Evolutionary conservation across 2,888 invertebrate species (phyloP), one percentile per base, ranked within the genome.

Genomic region (Pasiphila rectangulata): DNA sequence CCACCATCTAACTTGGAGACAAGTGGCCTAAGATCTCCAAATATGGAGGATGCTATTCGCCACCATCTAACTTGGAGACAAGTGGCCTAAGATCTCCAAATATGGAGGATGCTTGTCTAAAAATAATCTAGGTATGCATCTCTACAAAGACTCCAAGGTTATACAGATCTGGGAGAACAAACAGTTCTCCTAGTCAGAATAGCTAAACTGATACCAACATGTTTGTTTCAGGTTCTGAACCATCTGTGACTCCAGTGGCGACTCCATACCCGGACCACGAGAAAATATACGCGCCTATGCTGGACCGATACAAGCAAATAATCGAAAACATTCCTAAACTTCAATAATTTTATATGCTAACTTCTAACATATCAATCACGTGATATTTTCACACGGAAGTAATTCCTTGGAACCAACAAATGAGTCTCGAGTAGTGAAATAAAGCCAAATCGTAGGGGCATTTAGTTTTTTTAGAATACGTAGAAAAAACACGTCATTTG

Each of bases 261-360:
- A 90, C 90, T 32, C 96, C 96, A 0, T 94, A 92, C 69, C 87
- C 91, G 3, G 95, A 96, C 73, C 94, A 94, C 39, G 90, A 91
- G 25, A 80, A 90, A 61, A 93, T 95, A 57, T 96, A 96, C 76
- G 85, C 83, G 25, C 93, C 94, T 0, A 94, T 95, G 94, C 70
- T 94, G 12, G 72, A 83, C 1, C 88, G 94, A 46, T 95, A 94
- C 79, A 85, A 92, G 17, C 35, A 74, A 10, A 57, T 83, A 39
- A 61, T 85, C 0, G 52, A 74, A n/a, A 57, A 64, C 38, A 69
- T 88, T 42, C 85, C 88, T 3, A 73, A 69, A 47, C 59, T 83
- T 4, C 60, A 57, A 1, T 72, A 63, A 47, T n/a, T 30, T 3
- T 7, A 16, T n/a, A 5, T 1, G n/a, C 20, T 21, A 32, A 47